Evolutionary conservation across 2,888 invertebrate genomes (phyloP), one percentile per base, ranked within the genome.

Genomic region (Operophtera brumata): DNA sequence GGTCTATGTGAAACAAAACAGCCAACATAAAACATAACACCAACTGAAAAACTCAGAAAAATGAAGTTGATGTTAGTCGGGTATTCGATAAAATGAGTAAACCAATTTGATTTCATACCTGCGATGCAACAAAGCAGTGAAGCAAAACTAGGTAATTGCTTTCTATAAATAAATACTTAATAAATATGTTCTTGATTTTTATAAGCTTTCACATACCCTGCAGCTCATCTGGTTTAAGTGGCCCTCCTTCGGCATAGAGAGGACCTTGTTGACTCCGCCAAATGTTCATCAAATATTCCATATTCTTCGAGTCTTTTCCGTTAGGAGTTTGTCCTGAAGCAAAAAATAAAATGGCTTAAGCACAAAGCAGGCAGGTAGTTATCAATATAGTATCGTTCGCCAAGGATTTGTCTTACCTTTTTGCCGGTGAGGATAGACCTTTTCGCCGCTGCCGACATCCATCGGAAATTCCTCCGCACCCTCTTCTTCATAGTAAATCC

Each of bases 401-500:
- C 11, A 32, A 36, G 14, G 26, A 42, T 34, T 11, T 30, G 8
- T 30, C 32, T 63, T 78, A 88, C 88, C 87, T 81, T 84, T 86
- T 12, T 71, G 49, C 50, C 79, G 77, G 59, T 77, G 83, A 6
- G 80, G 72, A 63, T 84, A 61, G 12, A 65, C 45, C 42, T 62
- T 65, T 47, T 90, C 88, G 2, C 88, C 89, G 64, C 87, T 90
- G 8, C 88, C 91, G 45, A 78, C 64, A 47, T 91, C 91, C 43
- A 83, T 75, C 2, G 82, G 74, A 39, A 79, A 75, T 45, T 86
- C 89, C 36, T 86, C 89, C n/a, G 77, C 57, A n/a, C 80, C 83
- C 34, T 89, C 91, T 70, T 92, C 92, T 54, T 91, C 92, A 44
- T 85, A 84, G 66, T 93, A 92, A 63, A 92, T 91, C 49, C 92